phyloP scores from a whole-genome alignment of 2,888 invertebrate species.

The Halictus quadricinctus region DNA sequence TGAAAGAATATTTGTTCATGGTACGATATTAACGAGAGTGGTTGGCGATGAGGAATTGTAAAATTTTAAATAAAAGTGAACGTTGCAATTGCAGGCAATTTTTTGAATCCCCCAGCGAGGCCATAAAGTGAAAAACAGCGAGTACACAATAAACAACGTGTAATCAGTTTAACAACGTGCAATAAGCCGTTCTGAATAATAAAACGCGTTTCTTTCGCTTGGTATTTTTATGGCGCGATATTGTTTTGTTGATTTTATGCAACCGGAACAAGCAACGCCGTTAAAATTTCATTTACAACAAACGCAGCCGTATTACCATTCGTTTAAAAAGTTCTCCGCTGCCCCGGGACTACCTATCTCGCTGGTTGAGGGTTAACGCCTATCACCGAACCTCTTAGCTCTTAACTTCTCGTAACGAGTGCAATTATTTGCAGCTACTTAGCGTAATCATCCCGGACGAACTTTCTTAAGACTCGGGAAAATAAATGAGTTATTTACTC shows the following conservation, averaged over 20 bases:
- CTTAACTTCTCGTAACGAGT: not conserved
- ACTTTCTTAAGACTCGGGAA: not conserved
- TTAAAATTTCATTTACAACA: not conserved
- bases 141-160: not conserved
- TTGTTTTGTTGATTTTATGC: not conserved
- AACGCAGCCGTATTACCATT: not conserved
- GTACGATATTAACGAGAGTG: not conserved
- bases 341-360: not conserved
- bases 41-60: not conserved
- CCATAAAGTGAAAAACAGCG: not conserved
- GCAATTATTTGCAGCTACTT: constrained; percentile 14
- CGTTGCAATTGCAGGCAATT: not conserved
- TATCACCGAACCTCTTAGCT: constrained; percentile 3
- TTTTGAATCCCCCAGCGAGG: not conserved
- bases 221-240: not conserved
- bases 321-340: not conserved
- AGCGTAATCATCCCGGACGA: constrained; percentile 1
- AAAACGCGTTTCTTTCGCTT: not conserved
- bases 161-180: not conserved
- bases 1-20: not conserved
- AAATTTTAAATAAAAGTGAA: not conserved
- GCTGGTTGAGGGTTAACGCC: not conserved
- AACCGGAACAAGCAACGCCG: not conserved
- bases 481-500: constrained; percentile 1
- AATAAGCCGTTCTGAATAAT: not conserved